Base-by-base conservation (phyloP, 2,888 invertebrate genomes). In the Papilio gigon region DNA sequence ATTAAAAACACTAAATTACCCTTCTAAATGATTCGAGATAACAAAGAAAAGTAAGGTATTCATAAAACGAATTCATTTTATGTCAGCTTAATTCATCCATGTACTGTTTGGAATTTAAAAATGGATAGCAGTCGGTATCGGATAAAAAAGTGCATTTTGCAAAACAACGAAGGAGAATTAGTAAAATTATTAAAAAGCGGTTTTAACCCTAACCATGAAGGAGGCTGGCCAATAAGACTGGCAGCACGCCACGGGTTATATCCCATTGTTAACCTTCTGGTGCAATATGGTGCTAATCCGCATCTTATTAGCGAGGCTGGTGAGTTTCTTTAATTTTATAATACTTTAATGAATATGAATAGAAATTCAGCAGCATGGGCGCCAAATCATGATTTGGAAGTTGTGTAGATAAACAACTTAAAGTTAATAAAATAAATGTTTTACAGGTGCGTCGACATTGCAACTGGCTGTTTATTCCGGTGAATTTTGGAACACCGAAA, bases 381-480 rank as follows among this genome's bases (percentile, higher is more conserved):
- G 17, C 9, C 30, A n/a, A n/a, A 3, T 30, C 27, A 9, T 30
- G 30, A 30, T 17, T 30, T 25, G 40, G 0, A n/a, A 2, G 40
- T 40, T 35, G 8, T 17, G n/a, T 5, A 50, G 14, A 25, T 44
- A 25, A 25, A 5, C 14, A 14, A 25, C 2, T 12, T 2, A 27
- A 27, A 5, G 27, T n/a, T 27, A n/a, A 53, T 17, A 8, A 47
- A 22, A 47, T 56, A 9, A n/a, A 17, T 53, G 17, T 22, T 30
- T 69, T 40, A 17, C 70, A 92, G 92, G 91, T 65, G 91, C 92
- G 22, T 90, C 92, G 17, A 88, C 90, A 14, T 80, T 92, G 71
- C 92, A 92, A 77, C 74, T 91, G 58, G 92, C 91, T 1, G 90
- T 92, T 22, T 92, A 83, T 76, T 89, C 91, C 25, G 83, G 83